Evolutionary conservation across 2,797 vertebrate genomes (phyloP).

Genomic region (Melopsittacus undulatus): DNA sequence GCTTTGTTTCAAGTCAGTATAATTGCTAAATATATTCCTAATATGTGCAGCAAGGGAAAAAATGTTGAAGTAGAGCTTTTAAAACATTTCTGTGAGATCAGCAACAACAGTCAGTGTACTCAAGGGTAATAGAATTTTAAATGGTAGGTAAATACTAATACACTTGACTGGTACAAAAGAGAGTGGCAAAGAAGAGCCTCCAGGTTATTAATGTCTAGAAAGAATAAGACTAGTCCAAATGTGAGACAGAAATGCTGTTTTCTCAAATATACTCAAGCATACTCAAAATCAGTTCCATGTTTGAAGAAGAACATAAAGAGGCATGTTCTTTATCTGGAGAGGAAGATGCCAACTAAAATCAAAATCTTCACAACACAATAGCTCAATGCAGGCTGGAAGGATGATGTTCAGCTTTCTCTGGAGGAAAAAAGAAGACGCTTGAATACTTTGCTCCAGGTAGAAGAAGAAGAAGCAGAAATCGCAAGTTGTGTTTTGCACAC

Average conservation of each 20-base stretch:
- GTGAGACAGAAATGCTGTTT: not conserved
- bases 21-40: not conserved
- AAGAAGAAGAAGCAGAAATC: not conserved
- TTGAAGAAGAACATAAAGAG: not conserved
- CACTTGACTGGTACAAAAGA: not conserved
- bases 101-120: not conserved
- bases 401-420: not conserved
- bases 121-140: constrained; percentile 35
- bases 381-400: not conserved
- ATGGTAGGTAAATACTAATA: constrained; percentile 20
- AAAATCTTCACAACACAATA: not conserved
- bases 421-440: not conserved
- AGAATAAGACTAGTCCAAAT: not conserved
- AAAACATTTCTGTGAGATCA: not conserved
- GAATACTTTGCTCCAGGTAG: not conserved
- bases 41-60: not conserved
- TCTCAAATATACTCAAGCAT: not conserved
- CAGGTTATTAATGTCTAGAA: not conserved
- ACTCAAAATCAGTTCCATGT: not conserved
- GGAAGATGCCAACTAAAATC: not conserved
- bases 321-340: not conserved
- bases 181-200: not conserved
- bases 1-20: not conserved
- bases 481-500: not conserved
- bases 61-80: not conserved